phyloP scores from a whole-genome alignment of 2,113 vertebrate species.

The Cnemophilus loriae region DNA sequence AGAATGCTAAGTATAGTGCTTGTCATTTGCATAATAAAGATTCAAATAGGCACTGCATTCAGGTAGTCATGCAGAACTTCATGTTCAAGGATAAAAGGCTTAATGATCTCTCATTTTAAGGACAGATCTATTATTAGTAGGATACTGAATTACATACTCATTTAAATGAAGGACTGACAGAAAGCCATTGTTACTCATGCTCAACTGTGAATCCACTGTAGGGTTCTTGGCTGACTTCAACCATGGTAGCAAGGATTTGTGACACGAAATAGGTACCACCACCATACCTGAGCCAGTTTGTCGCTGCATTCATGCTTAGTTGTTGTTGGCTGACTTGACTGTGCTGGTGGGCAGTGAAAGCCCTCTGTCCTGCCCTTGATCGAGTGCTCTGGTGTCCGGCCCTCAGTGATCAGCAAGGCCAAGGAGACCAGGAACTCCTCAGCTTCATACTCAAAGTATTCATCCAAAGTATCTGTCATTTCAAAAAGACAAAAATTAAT shows the following conservation, averaged over 20 bases:
- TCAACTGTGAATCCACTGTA: background rate
- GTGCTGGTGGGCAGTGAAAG: constrained; percentile 92
- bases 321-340: constrained; percentile 82
- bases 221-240: background rate
- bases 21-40: constrained; percentile 23
- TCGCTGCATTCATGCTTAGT: constrained; percentile 94
- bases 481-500: background rate
- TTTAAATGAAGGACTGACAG: background rate
- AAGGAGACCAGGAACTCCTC: constrained; percentile 97
- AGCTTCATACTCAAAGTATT: constrained; percentile 96
- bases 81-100: constrained; percentile 43
- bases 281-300: constrained; percentile 87
- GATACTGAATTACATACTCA: background rate
- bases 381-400: constrained; percentile 91
- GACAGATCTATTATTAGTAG: constrained; percentile 18
- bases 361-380: constrained; percentile 95
- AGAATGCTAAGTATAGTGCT: background rate
- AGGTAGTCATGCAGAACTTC: constrained; percentile 12
- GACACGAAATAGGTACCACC: background rate
- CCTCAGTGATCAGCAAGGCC: constrained; percentile 95
- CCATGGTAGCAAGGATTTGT: background rate
- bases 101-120: constrained; percentile 48
- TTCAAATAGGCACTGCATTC: background rate
- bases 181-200: background rate
- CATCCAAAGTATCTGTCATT: constrained; percentile 85